Evolutionary conservation across 2,113 vertebrate genomes (phyloP), one percentile per base, ranked within the genome.

Genomic region (Odocoileus hemionus): DNA sequence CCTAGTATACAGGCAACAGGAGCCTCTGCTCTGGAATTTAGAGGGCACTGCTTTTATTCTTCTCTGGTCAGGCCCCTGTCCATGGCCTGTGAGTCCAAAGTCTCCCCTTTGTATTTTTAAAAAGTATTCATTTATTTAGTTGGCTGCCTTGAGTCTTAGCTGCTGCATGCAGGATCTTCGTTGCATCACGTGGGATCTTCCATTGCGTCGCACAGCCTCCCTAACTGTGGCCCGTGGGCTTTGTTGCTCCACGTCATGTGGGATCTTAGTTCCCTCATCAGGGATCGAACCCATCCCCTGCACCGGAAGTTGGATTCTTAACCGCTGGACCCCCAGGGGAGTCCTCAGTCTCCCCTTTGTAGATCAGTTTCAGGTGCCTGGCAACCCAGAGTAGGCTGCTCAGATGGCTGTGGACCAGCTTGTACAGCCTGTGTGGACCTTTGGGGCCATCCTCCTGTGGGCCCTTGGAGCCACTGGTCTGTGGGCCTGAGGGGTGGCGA

Each of bases 401-500:
- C 3, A 2, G 70, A n/a, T 58, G 14, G 21, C 17, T 15, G 47
- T 28, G 43, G 86, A 39, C 25, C 16, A 47, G 43, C 43, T 43
- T 85, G 55, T 84, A 36, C 55, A 87, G 43, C 7, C 25, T n/a
- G 0, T 11, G 39, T 5, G 16, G 36, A 79, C 43, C 17, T 25
- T 39, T 64, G n/a, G 23, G 14, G 70, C 14, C 33, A 1, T 57
- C 67, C 88, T 78, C 36, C 25, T 36, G 21, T 86, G 23, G 58
- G 28, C 30, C n/a, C 60, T 21, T 1, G 5, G 30, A 39, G 83
- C 21, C 58, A 43, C 45, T 79, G 28, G 17, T 79, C 85, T 85
- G 15, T 28, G 28, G 6, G 6, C 10, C 14, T 7, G 52, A 60
- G 47, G 1, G 1, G 11, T n/a, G 12, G 39, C 6, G 1, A 54